phyloP scores from a whole-genome alignment of 2,113 vertebrate species.

The Rhinoderma darwinii region DNA sequence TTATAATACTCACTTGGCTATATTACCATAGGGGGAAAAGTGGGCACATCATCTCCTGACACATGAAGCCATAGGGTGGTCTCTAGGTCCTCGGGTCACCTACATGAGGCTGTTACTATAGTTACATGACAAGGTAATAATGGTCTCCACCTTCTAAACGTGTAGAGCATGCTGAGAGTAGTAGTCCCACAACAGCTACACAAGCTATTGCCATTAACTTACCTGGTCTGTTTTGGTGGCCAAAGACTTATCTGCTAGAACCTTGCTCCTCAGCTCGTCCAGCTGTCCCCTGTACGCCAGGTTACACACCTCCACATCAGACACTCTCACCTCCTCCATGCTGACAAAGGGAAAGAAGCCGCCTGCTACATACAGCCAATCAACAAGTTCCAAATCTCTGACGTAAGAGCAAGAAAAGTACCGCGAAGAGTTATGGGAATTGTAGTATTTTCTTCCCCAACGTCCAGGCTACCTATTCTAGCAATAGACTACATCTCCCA shows the following conservation, averaged over 20 bases:
- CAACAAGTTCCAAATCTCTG: not conserved
- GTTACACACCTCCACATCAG: slow-evolving; percentile 87
- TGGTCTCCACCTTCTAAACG: no score
- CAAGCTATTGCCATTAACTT: slow-evolving; percentile 39
- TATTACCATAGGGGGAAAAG: no score
- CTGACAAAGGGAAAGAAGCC: not conserved
- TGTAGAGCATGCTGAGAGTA: not conserved
- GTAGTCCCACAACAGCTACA: not conserved
- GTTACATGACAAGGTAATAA: not conserved
- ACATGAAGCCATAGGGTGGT: no score
- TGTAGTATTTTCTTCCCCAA: accelerated
- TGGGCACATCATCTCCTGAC: no score
- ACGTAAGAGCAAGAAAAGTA: accelerated
- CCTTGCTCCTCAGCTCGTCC: slow-evolving; percentile 78
- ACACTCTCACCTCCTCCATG: slow-evolving; percentile 69
- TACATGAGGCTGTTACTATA: no score
- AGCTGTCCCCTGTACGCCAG: slow-evolving; percentile 85
- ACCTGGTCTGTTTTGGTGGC: slow-evolving; percentile 90
- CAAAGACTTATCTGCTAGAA: slow-evolving; percentile 80
- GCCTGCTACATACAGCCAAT: not conserved
- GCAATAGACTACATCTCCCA: slow-evolving; percentile 68
- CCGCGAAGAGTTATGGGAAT: not conserved
- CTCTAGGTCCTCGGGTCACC: no score
- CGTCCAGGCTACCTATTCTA: accelerated
- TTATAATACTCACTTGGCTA: no score